phyloP scores from a whole-genome alignment of 2,113 vertebrate genomes.

The Rousettus leschenaultii region DNA sequence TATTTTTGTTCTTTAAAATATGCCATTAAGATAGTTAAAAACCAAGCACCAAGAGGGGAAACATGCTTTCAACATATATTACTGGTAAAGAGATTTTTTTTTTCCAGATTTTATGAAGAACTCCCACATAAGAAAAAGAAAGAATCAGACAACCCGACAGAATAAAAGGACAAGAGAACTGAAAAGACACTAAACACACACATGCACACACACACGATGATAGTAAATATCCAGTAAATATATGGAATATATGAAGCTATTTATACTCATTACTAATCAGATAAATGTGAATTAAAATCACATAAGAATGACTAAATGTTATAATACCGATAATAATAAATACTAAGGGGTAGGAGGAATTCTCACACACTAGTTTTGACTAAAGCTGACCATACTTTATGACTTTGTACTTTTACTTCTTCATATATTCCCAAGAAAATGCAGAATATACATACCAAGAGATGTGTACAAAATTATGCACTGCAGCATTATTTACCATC shows the following conservation, averaged over 20 bases:
- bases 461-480: not conserved
- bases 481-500: not conserved
- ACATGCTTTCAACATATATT: not conserved
- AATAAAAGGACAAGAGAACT: not conserved
- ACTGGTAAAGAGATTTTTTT: not conserved
- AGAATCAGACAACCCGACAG: not conserved
- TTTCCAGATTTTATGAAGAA: not conserved
- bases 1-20: not conserved
- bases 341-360: not conserved
- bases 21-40: not conserved
- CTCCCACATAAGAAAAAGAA: not conserved
- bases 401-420: not conserved
- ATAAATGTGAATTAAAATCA: not conserved
- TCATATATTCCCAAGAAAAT: not conserved
- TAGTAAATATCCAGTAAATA: not conserved
- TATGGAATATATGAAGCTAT: not conserved
- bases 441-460: accelerated
- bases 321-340: not conserved
- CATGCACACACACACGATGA: not conserved
- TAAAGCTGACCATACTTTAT: not conserved
- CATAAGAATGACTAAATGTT: not conserved
- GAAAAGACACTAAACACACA: not conserved
- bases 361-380: not conserved
- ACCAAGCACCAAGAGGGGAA: not conserved
- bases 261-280: not conserved